Base-by-base conservation (phyloP, 1,140 invertebrate species). In the Hesperophylax magnus region DNA sequence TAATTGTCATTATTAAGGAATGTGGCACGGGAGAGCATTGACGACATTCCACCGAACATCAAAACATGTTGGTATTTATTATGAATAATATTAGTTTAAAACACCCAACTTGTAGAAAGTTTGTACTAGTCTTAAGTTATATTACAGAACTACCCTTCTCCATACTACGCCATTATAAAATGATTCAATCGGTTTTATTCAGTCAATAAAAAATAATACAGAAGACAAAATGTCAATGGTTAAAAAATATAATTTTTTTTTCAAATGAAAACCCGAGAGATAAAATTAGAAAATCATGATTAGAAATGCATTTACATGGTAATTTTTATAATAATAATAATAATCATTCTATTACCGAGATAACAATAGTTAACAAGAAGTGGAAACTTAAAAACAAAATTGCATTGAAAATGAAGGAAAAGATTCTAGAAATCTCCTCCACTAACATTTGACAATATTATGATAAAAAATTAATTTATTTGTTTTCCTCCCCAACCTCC, bases 401-500 rank as follows among this genome's bases (percentile, higher is more conserved):
- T 58, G 71, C 71, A 58, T 56, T 31, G 52, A 72, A 72, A 53
- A 75, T 34, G 17, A 58, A 75, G n/a, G 54, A 58, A 75, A 58
- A 58, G 71, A 58, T 75, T 75, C 71, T 75, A 75, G 27, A 31
- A 75, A 75, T 58, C 71, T 27, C 11, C n/a, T 75, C 71, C 14
- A 9, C 71, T 75, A 75, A 75, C 71, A 75, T 54, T 31, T 75
- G 52, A 75, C 54, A 75, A 52, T 72, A 80, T 77, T 77, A 81
- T 27, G 34, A 77, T 60, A 58, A 71, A 56, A 81, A 52, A 60
- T 27, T 27, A 27, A 72, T 71, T 79, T 78, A 81, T 54, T 78
- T 79, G n/a, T 74, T 67, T 39, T 81, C 79, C n/a, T 60, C 72
- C 18, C 53, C 80, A 0, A 72, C 39, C 58, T 83, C 69, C 17